Evolutionary conservation across 2,888 invertebrate genomes (phyloP).

Genomic region (Drosophila monieri): DNA sequence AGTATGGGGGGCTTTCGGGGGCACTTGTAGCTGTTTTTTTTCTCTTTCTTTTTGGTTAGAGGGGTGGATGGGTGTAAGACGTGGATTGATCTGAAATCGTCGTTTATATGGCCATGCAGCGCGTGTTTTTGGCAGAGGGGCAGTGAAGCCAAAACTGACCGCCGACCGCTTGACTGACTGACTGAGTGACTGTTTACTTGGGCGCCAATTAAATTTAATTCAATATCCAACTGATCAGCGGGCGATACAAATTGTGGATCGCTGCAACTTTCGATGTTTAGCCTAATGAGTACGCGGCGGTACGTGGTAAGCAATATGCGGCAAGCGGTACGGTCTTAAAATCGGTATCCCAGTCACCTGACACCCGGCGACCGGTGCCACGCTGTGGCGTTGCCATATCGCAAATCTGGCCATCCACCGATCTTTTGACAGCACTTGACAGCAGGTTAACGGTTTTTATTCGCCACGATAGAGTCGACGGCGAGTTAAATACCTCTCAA

Average conservation of each 20-base stretch:
- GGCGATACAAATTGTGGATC: slow-evolving; percentile 65
- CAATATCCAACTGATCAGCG: slow-evolving; percentile 60
- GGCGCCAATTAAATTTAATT: slow-evolving; percentile 69
- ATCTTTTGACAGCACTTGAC: slow-evolving; percentile 48
- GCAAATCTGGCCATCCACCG: slow-evolving; percentile 38
- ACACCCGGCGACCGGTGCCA: background rate
- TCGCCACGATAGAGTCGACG: slow-evolving; percentile 40
- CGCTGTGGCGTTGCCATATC: slow-evolving; percentile 62
- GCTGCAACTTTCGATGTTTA: slow-evolving; percentile 53
- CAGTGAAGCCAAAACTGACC: slow-evolving; percentile 28
- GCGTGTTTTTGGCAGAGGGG: slow-evolving; percentile 21
- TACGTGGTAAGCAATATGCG: background rate
- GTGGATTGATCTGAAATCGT: slow-evolving; percentile 13
- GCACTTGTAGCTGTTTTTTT: slow-evolving; percentile 1
- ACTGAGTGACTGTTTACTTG: slow-evolving; percentile 68
- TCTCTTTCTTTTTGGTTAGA: slow-evolving; percentile 13
- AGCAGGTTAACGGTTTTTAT: slow-evolving; percentile 42
- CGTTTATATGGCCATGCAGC: slow-evolving; percentile 25
- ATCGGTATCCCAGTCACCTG: slow-evolving; percentile 3
- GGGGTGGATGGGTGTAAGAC: slow-evolving; percentile 4
- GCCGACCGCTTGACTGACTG: slow-evolving; percentile 61
- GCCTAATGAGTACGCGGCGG: slow-evolving; percentile 55
- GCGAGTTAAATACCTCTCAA: slow-evolving; percentile 22
- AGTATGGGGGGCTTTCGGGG: background rate
- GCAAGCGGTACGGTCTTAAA: background rate